A percentile compares a stretch with the other conserved stretches of the same genome.
phyloP scores from a whole-genome alignment of 2,888 invertebrate species.

The Athrips mouffetella region DNA sequence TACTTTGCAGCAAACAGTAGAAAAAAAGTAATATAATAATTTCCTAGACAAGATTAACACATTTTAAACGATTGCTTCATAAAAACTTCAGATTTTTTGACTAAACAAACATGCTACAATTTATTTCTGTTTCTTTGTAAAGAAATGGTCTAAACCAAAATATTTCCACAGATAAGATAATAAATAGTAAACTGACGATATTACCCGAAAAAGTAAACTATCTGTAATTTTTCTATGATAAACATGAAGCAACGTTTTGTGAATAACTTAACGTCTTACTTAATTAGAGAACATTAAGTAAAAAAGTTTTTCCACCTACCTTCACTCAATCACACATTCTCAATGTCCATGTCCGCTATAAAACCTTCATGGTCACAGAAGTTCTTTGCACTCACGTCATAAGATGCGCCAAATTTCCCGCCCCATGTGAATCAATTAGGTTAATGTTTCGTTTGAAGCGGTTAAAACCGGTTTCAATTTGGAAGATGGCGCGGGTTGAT shows the following conservation, averaged over 20 bases:
- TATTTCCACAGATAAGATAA: no score
- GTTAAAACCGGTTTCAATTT: conserved; percentile 26
- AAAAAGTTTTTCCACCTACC: conserved; percentile 30
- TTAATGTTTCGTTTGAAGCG: conserved; percentile 44
- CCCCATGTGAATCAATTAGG: conserved; percentile 65
- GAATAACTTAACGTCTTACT: background rate
- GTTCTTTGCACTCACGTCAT: conserved; percentile 35
- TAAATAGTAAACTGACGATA: no score
- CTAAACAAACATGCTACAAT: no score
- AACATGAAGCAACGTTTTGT: background rate
- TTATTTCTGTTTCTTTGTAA: no score
- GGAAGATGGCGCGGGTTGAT: conserved; percentile 39
- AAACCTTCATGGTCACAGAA: conserved; percentile 23
- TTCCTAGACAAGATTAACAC: no score
- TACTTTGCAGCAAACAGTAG: no score
- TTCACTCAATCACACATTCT: conserved; percentile 28
- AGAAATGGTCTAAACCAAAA: no score
- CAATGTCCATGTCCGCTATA: conserved; percentile 25
- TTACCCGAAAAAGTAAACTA: no score
- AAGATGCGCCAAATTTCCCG: conserved; percentile 45
- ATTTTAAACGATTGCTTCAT: no score
- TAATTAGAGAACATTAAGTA: background rate
- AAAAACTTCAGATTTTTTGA: no score
- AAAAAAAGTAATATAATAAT: no score
- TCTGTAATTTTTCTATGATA: no score